phyloP scores from a whole-genome alignment of 2,113 vertebrate species.

The Platanista minor region DNA sequence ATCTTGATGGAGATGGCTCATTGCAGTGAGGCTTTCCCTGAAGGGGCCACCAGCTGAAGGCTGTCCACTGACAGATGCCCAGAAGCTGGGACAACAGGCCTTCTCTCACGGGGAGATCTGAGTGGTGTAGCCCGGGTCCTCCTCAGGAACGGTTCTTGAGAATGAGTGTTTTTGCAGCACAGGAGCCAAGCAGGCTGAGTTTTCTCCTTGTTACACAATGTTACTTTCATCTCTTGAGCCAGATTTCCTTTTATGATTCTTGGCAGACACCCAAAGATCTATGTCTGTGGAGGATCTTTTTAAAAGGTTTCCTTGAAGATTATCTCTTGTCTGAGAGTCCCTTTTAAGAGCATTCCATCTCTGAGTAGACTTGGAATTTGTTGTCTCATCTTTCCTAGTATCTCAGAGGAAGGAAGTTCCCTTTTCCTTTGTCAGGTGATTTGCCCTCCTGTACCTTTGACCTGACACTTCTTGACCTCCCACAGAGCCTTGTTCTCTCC shows the following conservation, averaged over 20 bases:
- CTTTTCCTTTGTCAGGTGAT: neutral
- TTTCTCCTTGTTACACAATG: neutral
- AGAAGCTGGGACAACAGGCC: neutral
- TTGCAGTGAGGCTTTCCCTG: neutral
- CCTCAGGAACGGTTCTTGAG: neutral
- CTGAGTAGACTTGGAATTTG: neutral
- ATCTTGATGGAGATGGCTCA: neutral
- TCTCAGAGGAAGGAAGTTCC: neutral
- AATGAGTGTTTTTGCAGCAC: neutral
- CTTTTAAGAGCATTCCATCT: neutral
- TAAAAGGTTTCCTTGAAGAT: neutral
- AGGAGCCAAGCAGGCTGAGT: neutral
- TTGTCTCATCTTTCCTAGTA: neutral
- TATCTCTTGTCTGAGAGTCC: neutral
- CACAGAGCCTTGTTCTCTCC: neutral
- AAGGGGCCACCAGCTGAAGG: neutral
- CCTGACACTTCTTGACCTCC: neutral
- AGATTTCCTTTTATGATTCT: constrained; percentile 34
- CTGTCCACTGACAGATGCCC: neutral
- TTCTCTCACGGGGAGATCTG: neutral
- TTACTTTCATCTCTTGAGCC: constrained; percentile 6
- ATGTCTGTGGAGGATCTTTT: neutral
- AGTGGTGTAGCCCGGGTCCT: neutral
- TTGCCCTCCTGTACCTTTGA: neutral
- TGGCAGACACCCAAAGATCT: neutral